phyloP scores from a whole-genome alignment of 1,140 invertebrate genomes.

The Zaprionus davidi region DNA sequence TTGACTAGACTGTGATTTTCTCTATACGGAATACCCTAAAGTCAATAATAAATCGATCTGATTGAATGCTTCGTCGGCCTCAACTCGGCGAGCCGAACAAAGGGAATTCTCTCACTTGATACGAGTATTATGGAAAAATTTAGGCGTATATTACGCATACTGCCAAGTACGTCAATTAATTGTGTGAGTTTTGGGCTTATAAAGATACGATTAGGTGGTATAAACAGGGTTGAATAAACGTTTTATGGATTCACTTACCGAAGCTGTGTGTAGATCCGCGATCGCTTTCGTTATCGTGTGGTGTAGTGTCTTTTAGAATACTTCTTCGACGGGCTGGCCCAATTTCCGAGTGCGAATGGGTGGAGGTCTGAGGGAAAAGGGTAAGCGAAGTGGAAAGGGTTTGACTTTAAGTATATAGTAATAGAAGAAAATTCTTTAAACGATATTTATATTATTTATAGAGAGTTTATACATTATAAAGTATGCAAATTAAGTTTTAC shows the following conservation, averaged over 20 bases:
- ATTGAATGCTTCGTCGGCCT: slow-evolving; percentile 6
- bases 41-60: slow-evolving; percentile 25
- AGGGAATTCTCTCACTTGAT: slow-evolving; percentile 1
- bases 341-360: slow-evolving; percentile 77
- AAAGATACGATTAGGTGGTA: background rate
- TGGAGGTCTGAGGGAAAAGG: slow-evolving; percentile 58
- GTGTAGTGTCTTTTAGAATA: slow-evolving; percentile 86
- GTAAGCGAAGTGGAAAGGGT: background rate
- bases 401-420: slow-evolving; percentile 8
- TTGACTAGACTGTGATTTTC: slow-evolving; percentile 1
- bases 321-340: slow-evolving; percentile 87
- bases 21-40: slow-evolving; percentile 7
- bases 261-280: slow-evolving; percentile 72
- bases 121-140: slow-evolving; percentile 20
- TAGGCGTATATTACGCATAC: slow-evolving; percentile 24
- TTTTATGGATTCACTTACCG: slow-evolving; percentile 55
- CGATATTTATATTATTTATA: too few species aligned
- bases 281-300: slow-evolving; percentile 76
- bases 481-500: background rate
- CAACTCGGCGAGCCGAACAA: background rate
- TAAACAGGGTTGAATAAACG: background rate
- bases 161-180: slow-evolving; percentile 4
- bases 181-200: background rate
- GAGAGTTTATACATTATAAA: too few species aligned
- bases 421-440: too few species aligned